Percentiles rank a stretch among this genome's conserved stretches.
Conservation (phyloP, 2,113 vertebrate genomes). For the Parus major region DNA sequence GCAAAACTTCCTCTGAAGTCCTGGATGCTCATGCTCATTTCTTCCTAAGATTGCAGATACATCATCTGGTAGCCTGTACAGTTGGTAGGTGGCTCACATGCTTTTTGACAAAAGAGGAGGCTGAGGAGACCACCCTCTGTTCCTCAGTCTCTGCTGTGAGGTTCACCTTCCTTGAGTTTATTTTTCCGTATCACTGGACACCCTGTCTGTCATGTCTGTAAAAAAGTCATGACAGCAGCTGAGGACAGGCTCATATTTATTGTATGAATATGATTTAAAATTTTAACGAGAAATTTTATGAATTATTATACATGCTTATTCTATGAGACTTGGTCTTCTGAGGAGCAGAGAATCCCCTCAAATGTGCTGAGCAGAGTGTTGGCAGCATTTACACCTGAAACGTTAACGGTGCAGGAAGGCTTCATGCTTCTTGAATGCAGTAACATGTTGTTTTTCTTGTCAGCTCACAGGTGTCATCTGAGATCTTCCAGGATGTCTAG, state of each 20-base stretch:
- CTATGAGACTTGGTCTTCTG: background rate
- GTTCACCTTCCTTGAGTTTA: background rate
- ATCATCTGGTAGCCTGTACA: background rate
- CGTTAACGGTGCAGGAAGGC: background rate
- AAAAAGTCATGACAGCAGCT: background rate
- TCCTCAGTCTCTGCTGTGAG: background rate
- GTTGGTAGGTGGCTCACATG: background rate
- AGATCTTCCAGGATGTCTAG: background rate
- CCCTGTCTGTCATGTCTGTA: background rate
- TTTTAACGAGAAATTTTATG: background rate
- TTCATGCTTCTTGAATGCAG: background rate
- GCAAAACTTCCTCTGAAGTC: background rate
- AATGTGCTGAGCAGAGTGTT: background rate
- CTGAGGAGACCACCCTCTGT: background rate
- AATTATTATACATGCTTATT: background rate
- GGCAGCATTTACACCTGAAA: accelerated
- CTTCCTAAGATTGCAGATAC: background rate
- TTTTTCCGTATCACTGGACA: background rate
- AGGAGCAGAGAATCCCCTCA: background rate
- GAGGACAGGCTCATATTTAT: background rate
- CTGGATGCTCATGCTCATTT: background rate
- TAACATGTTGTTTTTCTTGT: background rate
- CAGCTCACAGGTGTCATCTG: background rate
- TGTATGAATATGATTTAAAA: background rate
- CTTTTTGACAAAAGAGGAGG: background rate